phyloP scores from a whole-genome alignment of 1,140 invertebrate species.

The Lepidurus arcticus region DNA sequence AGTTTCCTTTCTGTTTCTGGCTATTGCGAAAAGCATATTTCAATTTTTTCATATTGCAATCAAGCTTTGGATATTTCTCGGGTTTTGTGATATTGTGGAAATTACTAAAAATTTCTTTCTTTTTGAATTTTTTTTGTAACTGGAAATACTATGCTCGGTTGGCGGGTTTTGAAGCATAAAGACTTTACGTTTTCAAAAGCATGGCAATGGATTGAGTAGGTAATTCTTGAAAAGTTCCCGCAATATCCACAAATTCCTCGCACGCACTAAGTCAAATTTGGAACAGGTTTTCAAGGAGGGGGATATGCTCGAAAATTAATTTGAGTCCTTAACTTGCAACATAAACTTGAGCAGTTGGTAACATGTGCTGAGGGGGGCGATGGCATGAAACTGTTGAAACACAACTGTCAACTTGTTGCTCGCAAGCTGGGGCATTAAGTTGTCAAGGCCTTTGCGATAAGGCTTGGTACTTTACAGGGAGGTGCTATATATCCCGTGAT shows the following conservation, averaged over 20 bases:
- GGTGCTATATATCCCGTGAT: slow-evolving; percentile 2
- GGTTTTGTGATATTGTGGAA: too few species aligned
- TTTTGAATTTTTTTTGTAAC: too few species aligned
- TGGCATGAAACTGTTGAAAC: not conserved
- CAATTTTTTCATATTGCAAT: too few species aligned
- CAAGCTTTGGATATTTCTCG: too few species aligned
- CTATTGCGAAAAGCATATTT: too few species aligned
- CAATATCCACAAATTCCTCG: not conserved
- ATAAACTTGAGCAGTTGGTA: slow-evolving; percentile 15
- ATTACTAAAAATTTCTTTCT: too few species aligned
- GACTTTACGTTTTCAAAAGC: too few species aligned
- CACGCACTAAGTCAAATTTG: not conserved
- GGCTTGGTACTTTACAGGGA: not conserved
- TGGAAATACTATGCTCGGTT: too few species aligned
- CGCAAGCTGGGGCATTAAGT: slow-evolving; percentile 20
- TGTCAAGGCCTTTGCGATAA: slow-evolving; percentile 4
- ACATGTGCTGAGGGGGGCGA: not conserved
- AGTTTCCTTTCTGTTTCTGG: not conserved
- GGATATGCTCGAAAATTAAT: not conserved
- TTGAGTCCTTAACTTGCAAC: slow-evolving; percentile 8
- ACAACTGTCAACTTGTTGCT: slow-evolving; percentile 19
- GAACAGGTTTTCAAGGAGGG: not conserved
- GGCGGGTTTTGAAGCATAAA: too few species aligned
- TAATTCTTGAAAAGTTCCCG: too few species aligned
- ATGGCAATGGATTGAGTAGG: too few species aligned